A percentile compares a stretch with the other conserved stretches of the same genome.
Conservation (phyloP, 2,797 vertebrate species). For the Oreochromis grahami region DNA sequence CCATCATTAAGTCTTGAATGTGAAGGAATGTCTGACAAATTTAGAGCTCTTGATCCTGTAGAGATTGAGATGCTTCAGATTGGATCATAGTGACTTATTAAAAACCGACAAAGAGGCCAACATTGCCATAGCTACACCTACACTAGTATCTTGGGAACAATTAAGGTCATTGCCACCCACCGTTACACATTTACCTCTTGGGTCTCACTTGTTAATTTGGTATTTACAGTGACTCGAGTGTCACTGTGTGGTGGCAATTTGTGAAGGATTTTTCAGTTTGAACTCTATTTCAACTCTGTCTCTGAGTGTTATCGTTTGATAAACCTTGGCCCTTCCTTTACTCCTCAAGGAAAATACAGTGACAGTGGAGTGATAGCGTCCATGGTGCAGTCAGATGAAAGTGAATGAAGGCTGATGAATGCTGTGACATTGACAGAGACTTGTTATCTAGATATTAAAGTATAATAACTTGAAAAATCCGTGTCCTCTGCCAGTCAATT, state of each 20-base stretch:
- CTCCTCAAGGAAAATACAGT: constrained; percentile 6
- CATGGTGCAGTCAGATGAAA: constrained; percentile 20
- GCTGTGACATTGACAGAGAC: constrained; percentile 7
- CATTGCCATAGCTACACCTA: background rate
- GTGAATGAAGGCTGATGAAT: constrained; percentile 33
- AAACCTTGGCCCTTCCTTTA: constrained; percentile 45
- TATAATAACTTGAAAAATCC: constrained; percentile 31
- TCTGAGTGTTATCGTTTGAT: constrained; percentile 3
- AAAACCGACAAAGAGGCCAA: background rate
- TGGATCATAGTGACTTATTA: background rate
- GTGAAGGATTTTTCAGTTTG: background rate
- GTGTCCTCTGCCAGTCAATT: constrained; percentile 11
- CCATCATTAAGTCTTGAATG: background rate
- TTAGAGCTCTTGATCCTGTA: background rate
- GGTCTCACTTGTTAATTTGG: background rate
- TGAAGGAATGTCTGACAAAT: background rate
- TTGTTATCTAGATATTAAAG: constrained; percentile 28
- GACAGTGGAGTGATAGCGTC: constrained; percentile 14
- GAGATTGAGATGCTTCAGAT: background rate
- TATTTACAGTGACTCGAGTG: background rate
- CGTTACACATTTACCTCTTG: background rate
- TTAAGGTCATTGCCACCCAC: background rate
- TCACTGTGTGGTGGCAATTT: background rate
- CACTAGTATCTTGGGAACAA: background rate
- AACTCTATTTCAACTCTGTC: constrained; percentile 40